Evolutionary conservation across 2,113 vertebrate genomes (phyloP), one percentile per base, ranked within the genome.

Genomic region (Rhinogobius similis): DNA sequence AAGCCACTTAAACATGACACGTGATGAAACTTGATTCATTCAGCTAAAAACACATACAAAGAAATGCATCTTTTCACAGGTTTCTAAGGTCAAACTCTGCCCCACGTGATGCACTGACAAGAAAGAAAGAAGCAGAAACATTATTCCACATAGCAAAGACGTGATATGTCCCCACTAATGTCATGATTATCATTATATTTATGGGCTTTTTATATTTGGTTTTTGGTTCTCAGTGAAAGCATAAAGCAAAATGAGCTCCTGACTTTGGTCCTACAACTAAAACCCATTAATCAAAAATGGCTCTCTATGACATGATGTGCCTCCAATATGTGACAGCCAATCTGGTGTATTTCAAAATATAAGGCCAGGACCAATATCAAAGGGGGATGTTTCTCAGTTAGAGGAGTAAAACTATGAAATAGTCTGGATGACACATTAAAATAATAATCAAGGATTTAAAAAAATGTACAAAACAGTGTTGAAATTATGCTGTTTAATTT

Each of bases 1-100:
- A 65, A 65, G 72, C 38, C 58, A 68, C 44, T 23, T 56, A 77
- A 55, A 43, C 24, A 10, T 20, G 41, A 27, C 53, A 76, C 36
- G 68, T 56, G 24, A 43, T 32, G 18, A 26, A 36, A 29, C 3
- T 23, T 21, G 24, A 13, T 62, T 10, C 3, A 44, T 32, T 56
- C 62, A 16, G n/a, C 20, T 11, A 10, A n/a, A 32, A 61, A 21
- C 20, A 16, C 29, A 38, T 29, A 58, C 16, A 36, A 38, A 18
- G 55, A 29, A 29, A 29, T 2, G 18, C 4, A 32, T 16, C 16
- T 29, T 56, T 32, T 59, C 21, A 55, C 26, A 2, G 23, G 52
- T 26, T 26, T 50, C 46, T 53, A 14, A 55, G 23, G 23, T 55
- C 52, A 55, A 55, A 26, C 11, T 26, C 11, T 55, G 52, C 11